Percentiles rank a stretch among this genome's conserved stretches.
Conservation (phyloP, 1,140 invertebrate species). For the Apocrypta bakeri region DNA sequence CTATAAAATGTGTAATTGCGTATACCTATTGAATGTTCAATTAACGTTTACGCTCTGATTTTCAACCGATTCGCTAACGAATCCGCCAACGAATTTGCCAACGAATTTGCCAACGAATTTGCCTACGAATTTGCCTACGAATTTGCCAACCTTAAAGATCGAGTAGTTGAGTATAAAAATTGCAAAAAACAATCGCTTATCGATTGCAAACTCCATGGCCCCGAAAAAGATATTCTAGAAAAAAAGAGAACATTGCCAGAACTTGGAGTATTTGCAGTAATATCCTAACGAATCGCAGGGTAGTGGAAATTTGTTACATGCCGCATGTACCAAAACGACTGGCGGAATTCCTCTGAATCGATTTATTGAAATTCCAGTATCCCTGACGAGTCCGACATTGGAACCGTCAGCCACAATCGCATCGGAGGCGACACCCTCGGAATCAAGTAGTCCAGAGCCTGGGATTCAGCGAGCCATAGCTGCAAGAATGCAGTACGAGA, state of each 20-base stretch:
- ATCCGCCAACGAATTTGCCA: too few relatives aligned
- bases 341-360: not conserved
- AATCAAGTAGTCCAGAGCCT: not conserved
- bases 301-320: too few relatives aligned
- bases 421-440: not conserved
- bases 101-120: too few relatives aligned
- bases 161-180: not conserved
- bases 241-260: too few relatives aligned
- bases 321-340: too few relatives aligned
- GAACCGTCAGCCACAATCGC: not conserved
- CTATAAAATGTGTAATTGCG: slow-evolving; percentile 26
- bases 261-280: too few relatives aligned
- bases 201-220: too few relatives aligned
- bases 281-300: too few relatives aligned
- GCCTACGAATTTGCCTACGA: too few relatives aligned
- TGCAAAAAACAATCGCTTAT: not conserved
- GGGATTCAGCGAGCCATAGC: not conserved
- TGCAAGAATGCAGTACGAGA: not conserved
- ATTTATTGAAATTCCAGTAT: not conserved
- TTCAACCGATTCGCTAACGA: not conserved
- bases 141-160: not conserved
- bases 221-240: too few relatives aligned
- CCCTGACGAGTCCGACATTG: slow-evolving; percentile 20
- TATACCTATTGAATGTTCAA: not conserved
- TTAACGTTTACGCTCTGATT: slow-evolving; percentile 25